Evolutionary conservation across 2,113 vertebrate genomes (phyloP).

Genomic region (Gadus macrocephalus): DNA sequence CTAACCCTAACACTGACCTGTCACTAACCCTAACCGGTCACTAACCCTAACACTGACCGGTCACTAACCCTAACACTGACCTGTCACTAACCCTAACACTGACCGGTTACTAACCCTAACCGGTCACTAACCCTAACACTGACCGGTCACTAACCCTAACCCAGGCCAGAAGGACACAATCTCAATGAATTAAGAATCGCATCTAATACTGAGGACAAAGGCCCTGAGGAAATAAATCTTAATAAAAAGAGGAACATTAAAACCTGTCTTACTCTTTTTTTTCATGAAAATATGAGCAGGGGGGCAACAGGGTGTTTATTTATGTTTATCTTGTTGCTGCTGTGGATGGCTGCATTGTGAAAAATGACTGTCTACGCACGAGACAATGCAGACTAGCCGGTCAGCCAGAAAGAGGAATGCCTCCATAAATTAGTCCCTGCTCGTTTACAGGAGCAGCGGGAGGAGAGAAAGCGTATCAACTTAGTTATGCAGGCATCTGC

Average conservation of each 20-base stretch:
- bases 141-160: too few relatives aligned
- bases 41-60: too few relatives aligned
- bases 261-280: conserved; percentile 4
- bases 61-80: too few relatives aligned
- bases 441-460: conserved; percentile 31
- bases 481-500: conserved; percentile 45
- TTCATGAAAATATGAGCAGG: conserved; percentile 11
- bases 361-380: conserved; percentile 26
- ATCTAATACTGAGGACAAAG: too few relatives aligned
- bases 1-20: too few relatives aligned
- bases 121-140: too few relatives aligned
- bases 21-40: too few relatives aligned
- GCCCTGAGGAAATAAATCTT: conserved; percentile 4
- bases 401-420: conserved; percentile 42
- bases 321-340: conserved; percentile 22
- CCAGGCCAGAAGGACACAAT: too few relatives aligned
- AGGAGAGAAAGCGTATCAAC: conserved; percentile 22
- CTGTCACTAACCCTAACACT: too few relatives aligned
- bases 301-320: neutral
- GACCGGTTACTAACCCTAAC: too few relatives aligned
- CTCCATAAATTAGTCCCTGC: conserved; percentile 53
- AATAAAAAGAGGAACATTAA: too few relatives aligned
- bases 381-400: conserved; percentile 31
- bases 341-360: conserved; percentile 14
- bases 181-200: too few relatives aligned